phyloP scores from a whole-genome alignment of 2,797 vertebrate genomes.

The Gallinago nigripennis region DNA sequence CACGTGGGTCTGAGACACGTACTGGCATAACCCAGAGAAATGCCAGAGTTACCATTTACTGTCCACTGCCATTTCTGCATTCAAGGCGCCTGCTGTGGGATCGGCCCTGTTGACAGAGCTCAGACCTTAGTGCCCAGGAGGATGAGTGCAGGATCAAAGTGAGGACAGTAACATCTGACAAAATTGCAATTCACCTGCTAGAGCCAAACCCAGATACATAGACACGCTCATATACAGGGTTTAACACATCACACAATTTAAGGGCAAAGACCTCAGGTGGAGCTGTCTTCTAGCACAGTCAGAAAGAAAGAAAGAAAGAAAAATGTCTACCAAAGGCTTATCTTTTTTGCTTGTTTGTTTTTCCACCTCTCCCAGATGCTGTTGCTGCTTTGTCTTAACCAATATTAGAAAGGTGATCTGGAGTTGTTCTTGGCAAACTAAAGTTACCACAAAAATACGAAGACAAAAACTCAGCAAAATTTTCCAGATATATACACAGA shows the following conservation, averaged over 20 bases:
- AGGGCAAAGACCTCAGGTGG: not conserved
- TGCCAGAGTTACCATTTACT: not conserved
- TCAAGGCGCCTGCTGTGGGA: not conserved
- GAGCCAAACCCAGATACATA: not conserved
- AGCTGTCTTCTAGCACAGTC: not conserved
- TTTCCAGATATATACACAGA: not conserved
- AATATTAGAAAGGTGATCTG: not conserved
- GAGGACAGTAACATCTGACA: too few relatives aligned
- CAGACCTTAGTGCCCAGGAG: not conserved
- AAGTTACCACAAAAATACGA: not conserved
- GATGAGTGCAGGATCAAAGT: not conserved
- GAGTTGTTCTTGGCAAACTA: not conserved
- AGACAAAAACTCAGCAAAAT: not conserved
- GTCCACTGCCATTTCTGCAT: not conserved
- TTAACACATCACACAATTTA: not conserved
- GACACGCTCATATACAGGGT: not conserved
- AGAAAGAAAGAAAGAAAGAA: not conserved
- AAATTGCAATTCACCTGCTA: not conserved
- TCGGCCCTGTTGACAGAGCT: not conserved
- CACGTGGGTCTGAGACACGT: not conserved
- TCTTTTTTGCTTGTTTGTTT: not conserved
- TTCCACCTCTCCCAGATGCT: not conserved
- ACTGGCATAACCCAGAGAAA: not conserved
- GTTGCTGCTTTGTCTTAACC: not conserved
- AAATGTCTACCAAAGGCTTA: not conserved